Conservation (phyloP, 1,140 invertebrate species). For the Anagrus nilaparvatae region DNA sequence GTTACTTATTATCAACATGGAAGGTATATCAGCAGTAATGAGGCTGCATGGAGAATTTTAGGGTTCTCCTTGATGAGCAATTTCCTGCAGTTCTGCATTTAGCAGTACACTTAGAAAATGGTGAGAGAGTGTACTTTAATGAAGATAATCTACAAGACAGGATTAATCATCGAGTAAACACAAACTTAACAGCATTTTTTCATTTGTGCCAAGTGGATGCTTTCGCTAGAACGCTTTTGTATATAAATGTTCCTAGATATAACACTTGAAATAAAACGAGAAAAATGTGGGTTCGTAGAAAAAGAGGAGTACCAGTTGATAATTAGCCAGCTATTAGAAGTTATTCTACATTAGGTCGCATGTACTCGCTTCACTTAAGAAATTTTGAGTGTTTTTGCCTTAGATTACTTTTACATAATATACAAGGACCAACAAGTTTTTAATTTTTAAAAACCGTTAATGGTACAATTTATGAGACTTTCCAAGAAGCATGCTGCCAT, state of each 20-base stretch:
- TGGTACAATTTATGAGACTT: neutral
- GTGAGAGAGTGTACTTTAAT: slow-evolving; percentile 31
- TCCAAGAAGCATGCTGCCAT: neutral
- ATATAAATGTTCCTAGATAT: slow-evolving; percentile 33
- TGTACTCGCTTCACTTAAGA: slow-evolving; percentile 33
- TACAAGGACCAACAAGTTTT: slow-evolving; percentile 16
- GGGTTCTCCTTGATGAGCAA: slow-evolving; percentile 33
- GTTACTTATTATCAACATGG: too few relatives aligned
- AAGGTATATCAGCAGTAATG: too few relatives aligned
- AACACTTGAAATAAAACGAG: slow-evolving; percentile 27
- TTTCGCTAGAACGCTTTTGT: slow-evolving; percentile 34
- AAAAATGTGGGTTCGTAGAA: neutral
- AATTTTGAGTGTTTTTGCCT: slow-evolving; percentile 35
- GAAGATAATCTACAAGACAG: slow-evolving; percentile 16
- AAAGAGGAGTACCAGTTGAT: neutral
- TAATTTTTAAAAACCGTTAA: neutral
- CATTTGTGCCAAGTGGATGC: slow-evolving; percentile 21
- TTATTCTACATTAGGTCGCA: slow-evolving; percentile 16
- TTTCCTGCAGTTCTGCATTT: slow-evolving; percentile 34
- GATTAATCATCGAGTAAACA: slow-evolving; percentile 12
- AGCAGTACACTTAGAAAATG: slow-evolving; percentile 35
- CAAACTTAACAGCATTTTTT: slow-evolving; percentile 31
- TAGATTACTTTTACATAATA: slow-evolving; percentile 35
- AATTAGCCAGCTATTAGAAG: neutral
- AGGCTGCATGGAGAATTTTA: slow-evolving; percentile 37